These are phyloP conservation scores for Panthera tigris DNA, from an alignment of 2,113 vertebrate species.

Conservation along the genomic window DNA sequence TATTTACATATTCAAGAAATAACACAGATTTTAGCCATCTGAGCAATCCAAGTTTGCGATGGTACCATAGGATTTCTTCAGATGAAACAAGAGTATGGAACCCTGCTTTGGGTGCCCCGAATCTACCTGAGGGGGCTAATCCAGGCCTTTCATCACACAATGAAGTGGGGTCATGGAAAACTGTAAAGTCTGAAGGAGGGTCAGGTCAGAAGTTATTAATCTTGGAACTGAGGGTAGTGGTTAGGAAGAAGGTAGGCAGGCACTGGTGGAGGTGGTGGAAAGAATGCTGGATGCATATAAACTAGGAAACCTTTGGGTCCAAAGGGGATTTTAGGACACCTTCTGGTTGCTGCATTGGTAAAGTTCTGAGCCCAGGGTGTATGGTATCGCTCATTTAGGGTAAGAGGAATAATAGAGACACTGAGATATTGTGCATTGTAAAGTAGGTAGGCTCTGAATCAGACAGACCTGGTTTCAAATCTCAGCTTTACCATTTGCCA, in stretches of 20 bases:
- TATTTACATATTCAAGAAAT: not conserved
- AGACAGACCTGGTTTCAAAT: not conserved
- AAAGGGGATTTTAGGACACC: not conserved
- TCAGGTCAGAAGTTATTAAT: not conserved
- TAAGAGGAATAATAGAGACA: not conserved
- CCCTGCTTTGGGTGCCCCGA: not conserved
- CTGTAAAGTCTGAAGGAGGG: not conserved
- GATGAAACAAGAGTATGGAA: not conserved
- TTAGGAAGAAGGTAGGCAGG: not conserved
- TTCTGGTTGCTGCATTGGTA: not conserved
- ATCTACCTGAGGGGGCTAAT: not conserved
- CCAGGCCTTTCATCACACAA: not conserved
- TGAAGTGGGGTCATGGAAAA: not conserved
- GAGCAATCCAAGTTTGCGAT: not conserved
- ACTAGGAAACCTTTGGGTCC: not conserved
- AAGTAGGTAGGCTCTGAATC: not conserved
- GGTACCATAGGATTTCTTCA: conserved; percentile 1
- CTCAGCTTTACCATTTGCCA: not conserved
- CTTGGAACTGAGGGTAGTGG: not conserved
- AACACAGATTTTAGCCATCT: not conserved
- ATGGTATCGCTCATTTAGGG: not conserved
- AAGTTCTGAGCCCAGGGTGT: not conserved
- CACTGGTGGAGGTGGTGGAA: not conserved
- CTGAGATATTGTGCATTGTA: not conserved
- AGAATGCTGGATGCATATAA: not conserved